Evolutionary conservation across 2,888 invertebrate genomes (phyloP), one percentile per base, ranked within the genome.

Genomic region (Isoperla grammatica): DNA sequence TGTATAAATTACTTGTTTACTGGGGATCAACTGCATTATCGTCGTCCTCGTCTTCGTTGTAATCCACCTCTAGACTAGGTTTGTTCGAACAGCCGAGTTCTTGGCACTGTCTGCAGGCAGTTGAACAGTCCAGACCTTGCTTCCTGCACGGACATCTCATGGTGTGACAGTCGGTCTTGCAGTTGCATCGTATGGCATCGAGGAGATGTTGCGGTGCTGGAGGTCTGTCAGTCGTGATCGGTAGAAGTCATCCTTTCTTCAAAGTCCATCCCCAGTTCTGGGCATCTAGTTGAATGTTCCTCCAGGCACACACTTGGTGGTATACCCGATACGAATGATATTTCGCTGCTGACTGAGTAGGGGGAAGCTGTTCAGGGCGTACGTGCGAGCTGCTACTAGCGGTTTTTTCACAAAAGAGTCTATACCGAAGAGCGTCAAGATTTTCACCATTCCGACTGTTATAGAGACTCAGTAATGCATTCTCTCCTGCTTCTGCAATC

Each of bases 341-440:
- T 20, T 48, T 48, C 23, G 48, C 20, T 29, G 48, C 48, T 22
- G 48, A 48, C 11, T 9, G 19, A 19, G 48, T 48, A 8, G 48
- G 48, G 11, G 48, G 48, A n/a, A 48, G 20, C 23, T 48, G 48
- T 22, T 48, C 48, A 6, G 48, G 22, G n/a, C 48, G 48, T n/a
- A 48, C 48, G 22, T 48, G 48, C 19, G 12, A 22, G 12, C n/a
- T 19, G 22, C 48, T 19, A 22, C 20, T 48, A 20, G 19, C 6
- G 4, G 48, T n/a, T 22, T 48, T 48, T 48, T 48, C 48, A 22
- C 48, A 48, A 22, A 48, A 48, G 20, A 48, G 20, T 48, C 48
- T 48, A 22, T 48, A 48, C 23, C 48, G 19, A 22, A 48, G 48
- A 48, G 20, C 22, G 23, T 48, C 29, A 29, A 29, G 29, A 29